Evolutionary conservation across 2,888 invertebrate species (phyloP), one percentile per base, ranked within the genome.

Genomic region (Anoplius nigerrimus): DNA sequence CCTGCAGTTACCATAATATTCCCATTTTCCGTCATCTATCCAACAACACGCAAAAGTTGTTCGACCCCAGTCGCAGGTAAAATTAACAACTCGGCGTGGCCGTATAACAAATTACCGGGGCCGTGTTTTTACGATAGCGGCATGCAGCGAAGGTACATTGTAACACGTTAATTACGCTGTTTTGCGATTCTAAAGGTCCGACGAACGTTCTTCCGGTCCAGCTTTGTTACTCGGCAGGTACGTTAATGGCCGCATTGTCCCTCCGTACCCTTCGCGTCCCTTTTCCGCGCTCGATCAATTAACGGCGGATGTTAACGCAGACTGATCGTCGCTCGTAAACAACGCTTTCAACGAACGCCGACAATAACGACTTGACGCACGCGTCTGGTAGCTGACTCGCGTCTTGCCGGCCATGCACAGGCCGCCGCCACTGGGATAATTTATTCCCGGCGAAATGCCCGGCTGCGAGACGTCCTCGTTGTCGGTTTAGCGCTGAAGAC

Each of bases 281-380:
- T 18, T 34, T 34, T 34, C 34, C 34, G 8, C 34, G 34, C n/a
- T 16, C 75, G 59, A 66, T 75, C 70, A 66, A 72, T 72, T 59
- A 34, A 55, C 22, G 45, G 48, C 60, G 51, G 62, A 56, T 58
- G 72, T 60, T 58, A 64, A 64, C 51, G 59, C 53, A 66, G 69
- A 61, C 67, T 75, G 66, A 76, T 73, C 66, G 66, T 63, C 69
- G 71, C 61, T 74, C 76, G 73, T 76, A 74, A 76, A 76, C 56
- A 69, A 53, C 65, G 67, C 43, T 48, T 74, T 75, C 73, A 76
- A 71, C 62, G 67, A 64, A 48, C 62, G 34, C 42, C 34, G 8
- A 56, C 57, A 56, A 71, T 71, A 76, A 73, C 66, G 66, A 61
- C 43, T 13, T 55, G 58, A 69, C 68, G 69, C 69, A 62, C 66